A percentile compares a stretch with the other conserved stretches of the same genome.
phyloP scores from a whole-genome alignment of 2,888 invertebrate species.

The Rhyacophila evoluta region DNA sequence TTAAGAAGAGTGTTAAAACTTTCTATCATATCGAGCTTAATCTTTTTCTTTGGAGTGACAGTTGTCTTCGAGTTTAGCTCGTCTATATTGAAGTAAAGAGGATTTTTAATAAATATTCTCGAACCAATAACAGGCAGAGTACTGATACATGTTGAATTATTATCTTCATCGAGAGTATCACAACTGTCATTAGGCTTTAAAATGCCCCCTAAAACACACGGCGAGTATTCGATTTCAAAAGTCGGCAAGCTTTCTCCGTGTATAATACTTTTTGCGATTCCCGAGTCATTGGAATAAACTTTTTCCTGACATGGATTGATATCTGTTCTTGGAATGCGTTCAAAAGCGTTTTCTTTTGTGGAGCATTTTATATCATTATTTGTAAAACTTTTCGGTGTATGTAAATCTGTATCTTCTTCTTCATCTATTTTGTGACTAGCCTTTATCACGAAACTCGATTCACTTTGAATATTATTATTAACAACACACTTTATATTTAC shows the following conservation, averaged over 20 bases:
- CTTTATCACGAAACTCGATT: constrained; percentile 4
- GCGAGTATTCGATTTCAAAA: constrained; percentile 72
- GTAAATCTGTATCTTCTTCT: constrained; percentile 23
- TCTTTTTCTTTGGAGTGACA: constrained; percentile 55
- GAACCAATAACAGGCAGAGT: constrained; percentile 69
- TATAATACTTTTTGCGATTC: constrained; percentile 61
- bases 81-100: constrained; percentile 67
- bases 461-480: constrained; percentile 50
- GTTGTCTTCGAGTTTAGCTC: constrained; percentile 58
- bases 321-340: not conserved
- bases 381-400: constrained; percentile 2
- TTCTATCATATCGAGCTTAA: constrained; percentile 58
- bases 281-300: constrained; percentile 29
- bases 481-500: constrained; percentile 27
- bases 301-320: constrained; percentile 50
- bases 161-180: constrained; percentile 60
- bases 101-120: constrained; percentile 67
- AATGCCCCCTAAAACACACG: constrained; percentile 63
- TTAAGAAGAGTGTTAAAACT: constrained; percentile 50
- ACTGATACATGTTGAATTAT: constrained; percentile 58
- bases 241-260: constrained; percentile 67
- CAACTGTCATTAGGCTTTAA: constrained; percentile 60
- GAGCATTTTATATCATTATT: not conserved
- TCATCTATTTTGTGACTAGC: constrained; percentile 27
- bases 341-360: not conserved